phyloP scores from a whole-genome alignment of 2,888 invertebrate genomes.

The Argyra leucocephala region DNA sequence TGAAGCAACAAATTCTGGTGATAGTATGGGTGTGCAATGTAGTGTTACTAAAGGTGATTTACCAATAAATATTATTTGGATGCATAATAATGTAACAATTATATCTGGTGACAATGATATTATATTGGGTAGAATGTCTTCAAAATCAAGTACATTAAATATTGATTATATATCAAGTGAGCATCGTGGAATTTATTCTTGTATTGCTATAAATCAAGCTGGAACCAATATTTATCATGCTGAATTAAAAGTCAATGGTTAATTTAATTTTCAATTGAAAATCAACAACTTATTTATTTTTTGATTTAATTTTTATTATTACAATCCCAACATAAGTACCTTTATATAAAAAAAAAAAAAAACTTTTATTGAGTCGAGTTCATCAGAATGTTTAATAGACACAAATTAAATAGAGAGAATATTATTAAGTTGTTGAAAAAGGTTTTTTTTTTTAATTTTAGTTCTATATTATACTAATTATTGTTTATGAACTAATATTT shows the following conservation, averaged over 20 bases:
- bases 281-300: slow-evolving; percentile 33
- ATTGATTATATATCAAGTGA: slow-evolving; percentile 53
- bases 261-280: slow-evolving; percentile 34
- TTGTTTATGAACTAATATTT: too few relatives aligned
- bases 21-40: slow-evolving; percentile 56
- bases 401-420: too few relatives aligned
- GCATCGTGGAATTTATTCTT: slow-evolving; percentile 57
- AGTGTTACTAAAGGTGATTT: slow-evolving; percentile 54
- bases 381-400: too few relatives aligned
- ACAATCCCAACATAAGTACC: not conserved
- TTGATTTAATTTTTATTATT: slow-evolving; percentile 18
- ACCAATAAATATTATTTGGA: slow-evolving; percentile 59
- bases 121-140: slow-evolving; percentile 39
- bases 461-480: too few relatives aligned
- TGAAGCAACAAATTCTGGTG: slow-evolving; percentile 61
- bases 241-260: slow-evolving; percentile 42
- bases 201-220: slow-evolving; percentile 53
- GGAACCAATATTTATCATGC: slow-evolving; percentile 45
- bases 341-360: too few relatives aligned
- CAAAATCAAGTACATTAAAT: slow-evolving; percentile 49
- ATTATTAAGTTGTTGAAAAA: too few relatives aligned
- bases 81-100: slow-evolving; percentile 44
- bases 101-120: slow-evolving; percentile 38
- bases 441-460: too few relatives aligned
- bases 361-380: too few relatives aligned